Percentiles rank a stretch among this genome's conserved stretches.
Conservation (phyloP, 2,888 invertebrate genomes). For the Eurois occulta region DNA sequence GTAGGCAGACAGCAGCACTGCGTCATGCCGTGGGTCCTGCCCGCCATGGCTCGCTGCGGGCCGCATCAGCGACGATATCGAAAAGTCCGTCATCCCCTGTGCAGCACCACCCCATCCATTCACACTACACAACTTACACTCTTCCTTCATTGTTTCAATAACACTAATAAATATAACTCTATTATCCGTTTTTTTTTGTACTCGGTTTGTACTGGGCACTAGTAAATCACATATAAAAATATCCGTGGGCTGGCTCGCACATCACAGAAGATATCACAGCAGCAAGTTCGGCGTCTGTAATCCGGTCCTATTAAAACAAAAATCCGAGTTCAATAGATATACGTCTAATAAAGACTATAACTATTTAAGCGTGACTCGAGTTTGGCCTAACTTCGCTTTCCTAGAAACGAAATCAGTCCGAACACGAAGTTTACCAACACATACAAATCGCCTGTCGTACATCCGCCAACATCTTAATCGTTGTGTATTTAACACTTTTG, state of each 20-base stretch:
- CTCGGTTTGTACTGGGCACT: slow-evolving; percentile 90
- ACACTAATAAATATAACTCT: slow-evolving; percentile 78
- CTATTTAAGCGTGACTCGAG: slow-evolving; percentile 55
- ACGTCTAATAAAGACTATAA: slow-evolving; percentile 49
- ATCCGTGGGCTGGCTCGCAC: slow-evolving; percentile 87
- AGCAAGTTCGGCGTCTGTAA: slow-evolving; percentile 83
- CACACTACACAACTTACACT: slow-evolving; percentile 88
- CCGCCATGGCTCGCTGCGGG: slow-evolving; percentile 83
- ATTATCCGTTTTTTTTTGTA: slow-evolving; percentile 89
- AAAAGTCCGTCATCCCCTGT: slow-evolving; percentile 85
- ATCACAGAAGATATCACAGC: slow-evolving; percentile 90
- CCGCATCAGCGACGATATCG: slow-evolving; percentile 88
- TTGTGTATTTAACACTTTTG: slow-evolving; percentile 68
- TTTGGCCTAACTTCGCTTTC: slow-evolving; percentile 65
- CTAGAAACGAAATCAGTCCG: slow-evolving; percentile 70
- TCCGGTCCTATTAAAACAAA: slow-evolving; percentile 69
- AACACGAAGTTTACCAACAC: slow-evolving; percentile 73
- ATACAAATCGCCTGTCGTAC: slow-evolving; percentile 76
- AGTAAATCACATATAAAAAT: slow-evolving; percentile 90
- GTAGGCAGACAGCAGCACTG: slow-evolving; percentile 88
- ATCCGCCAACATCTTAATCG: slow-evolving; percentile 63
- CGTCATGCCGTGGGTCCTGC: slow-evolving; percentile 84
- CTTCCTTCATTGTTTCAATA: slow-evolving; percentile 87
- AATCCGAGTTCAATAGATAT: slow-evolving; percentile 49
- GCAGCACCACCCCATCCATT: slow-evolving; percentile 85